Percentiles rank a stretch among this genome's conserved stretches.
phyloP scores from a whole-genome alignment of 64 coral and sea anemone genomes.

The Dendrophyllia cribrosa region DNA sequence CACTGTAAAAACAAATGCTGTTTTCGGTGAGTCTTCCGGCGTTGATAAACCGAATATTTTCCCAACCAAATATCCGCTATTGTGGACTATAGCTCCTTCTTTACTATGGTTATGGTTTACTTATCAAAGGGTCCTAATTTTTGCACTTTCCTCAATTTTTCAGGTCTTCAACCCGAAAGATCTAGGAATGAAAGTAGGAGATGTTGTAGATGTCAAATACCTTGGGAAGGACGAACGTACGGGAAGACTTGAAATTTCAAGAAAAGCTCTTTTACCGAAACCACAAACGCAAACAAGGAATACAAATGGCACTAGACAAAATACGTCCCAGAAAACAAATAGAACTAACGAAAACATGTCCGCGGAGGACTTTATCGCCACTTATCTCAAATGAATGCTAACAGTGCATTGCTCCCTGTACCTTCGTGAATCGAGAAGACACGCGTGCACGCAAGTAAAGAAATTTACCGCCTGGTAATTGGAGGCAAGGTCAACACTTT shows the following conservation, averaged over 20 bases:
- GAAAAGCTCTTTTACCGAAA: constrained; percentile 71
- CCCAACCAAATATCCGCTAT: too few relatives aligned
- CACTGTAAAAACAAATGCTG: too few relatives aligned
- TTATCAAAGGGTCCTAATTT: background rate
- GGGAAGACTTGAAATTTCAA: constrained; percentile 61
- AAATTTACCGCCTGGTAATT: background rate
- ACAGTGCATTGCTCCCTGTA: background rate
- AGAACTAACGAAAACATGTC: background rate
- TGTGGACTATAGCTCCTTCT: too few relatives aligned
- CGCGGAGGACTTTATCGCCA: background rate
- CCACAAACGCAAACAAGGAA: background rate
- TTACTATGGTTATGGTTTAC: background rate
- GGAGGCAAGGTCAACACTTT: too few relatives aligned
- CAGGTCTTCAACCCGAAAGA: constrained; percentile 57
- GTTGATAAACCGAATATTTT: too few relatives aligned
- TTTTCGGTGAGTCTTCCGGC: too few relatives aligned
- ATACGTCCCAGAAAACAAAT: background rate
- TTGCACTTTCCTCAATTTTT: background rate
- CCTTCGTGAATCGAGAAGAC: too few relatives aligned
- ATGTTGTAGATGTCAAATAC: constrained; percentile 79
- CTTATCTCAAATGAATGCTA: background rate
- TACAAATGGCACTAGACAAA: background rate
- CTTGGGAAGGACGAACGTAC: constrained; percentile 64
- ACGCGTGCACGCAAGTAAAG: background rate
- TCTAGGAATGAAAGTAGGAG: constrained; percentile 67